Evolutionary conservation across 2,797 vertebrate genomes (phyloP).

Genomic region (Crypturellus tataupa): DNA sequence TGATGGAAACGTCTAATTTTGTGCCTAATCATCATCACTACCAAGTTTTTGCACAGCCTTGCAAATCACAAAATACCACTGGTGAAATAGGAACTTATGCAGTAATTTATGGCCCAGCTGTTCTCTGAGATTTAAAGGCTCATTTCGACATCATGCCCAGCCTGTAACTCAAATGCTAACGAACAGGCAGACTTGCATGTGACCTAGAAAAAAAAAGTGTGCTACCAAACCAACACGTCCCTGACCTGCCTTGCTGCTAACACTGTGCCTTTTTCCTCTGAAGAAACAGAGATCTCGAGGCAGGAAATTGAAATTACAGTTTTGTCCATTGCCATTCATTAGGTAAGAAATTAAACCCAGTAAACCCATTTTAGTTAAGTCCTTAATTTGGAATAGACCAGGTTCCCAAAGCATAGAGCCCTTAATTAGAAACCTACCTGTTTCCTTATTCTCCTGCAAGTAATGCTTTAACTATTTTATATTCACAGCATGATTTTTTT

Average conservation of each 20-base stretch:
- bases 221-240: neutral
- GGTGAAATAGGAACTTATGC: neutral
- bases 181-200: neutral
- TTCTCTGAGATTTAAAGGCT: neutral
- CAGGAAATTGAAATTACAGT: neutral
- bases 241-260: neutral
- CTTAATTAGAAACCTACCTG: conserved; percentile 31
- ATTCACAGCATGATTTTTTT: conserved; percentile 1
- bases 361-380: neutral
- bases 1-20: neutral
- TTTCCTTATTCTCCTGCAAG: neutral
- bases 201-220: neutral
- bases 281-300: neutral
- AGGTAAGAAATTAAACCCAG: neutral
- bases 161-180: neutral
- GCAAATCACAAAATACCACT: neutral
- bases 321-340: neutral
- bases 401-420: neutral
- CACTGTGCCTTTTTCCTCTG: neutral
- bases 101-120: neutral
- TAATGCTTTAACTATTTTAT: neutral
- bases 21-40: neutral
- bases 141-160: neutral
- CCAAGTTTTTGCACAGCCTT: neutral
- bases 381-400: neutral